Evolutionary conservation across 2,797 vertebrate species (phyloP), one percentile per base, ranked within the genome.

Genomic region (Chelidonichthys spinosus): DNA sequence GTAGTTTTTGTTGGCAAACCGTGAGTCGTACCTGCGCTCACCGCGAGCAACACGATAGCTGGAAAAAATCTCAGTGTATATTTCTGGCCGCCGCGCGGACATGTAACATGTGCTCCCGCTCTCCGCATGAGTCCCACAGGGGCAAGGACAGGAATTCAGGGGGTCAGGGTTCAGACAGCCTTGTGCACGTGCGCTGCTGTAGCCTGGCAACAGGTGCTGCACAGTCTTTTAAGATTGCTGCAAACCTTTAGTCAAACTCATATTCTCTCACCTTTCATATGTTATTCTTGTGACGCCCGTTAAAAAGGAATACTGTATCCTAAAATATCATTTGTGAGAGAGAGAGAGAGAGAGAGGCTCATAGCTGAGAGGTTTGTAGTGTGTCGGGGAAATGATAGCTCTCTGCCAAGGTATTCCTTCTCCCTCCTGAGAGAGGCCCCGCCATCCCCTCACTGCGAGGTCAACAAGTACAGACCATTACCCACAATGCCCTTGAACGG

Each of bases 381-480:
- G 83, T 91, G 84, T 93, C 81, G 18, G 84, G 86, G 84, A 90
- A 93, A 87, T 83, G 84, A 88, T 88, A 88, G 87, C 76, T 83
- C 75, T 78, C 81, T 88, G 90, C 90, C 89, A 93, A 92, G 89
- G 87, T 93, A 92, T 92, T 93, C 90, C 88, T 90, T 87, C 76
- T 88, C 87, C 86, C 91, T 92, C 89, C 90, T 91, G 79, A 90
- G 87, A 92, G 91, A 91, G 92, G 91, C 92, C 93, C 92, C 88
- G 73, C 85, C 78, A 87, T 91, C 92, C 90, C 25, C 90, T 87
- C 89, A 40, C 90, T 75, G 82, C 58, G 88, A 93, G 94, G 94
- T 95, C 94, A 95, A 88, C 76, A 92, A 95, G 94, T 95, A 90
- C 94, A 92, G 90, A 87, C 89, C 89, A 89, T 93, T 94, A 94